Base-by-base conservation (phyloP, 92 coral and sea anemone species). In the Heteractis magnifica region DNA sequence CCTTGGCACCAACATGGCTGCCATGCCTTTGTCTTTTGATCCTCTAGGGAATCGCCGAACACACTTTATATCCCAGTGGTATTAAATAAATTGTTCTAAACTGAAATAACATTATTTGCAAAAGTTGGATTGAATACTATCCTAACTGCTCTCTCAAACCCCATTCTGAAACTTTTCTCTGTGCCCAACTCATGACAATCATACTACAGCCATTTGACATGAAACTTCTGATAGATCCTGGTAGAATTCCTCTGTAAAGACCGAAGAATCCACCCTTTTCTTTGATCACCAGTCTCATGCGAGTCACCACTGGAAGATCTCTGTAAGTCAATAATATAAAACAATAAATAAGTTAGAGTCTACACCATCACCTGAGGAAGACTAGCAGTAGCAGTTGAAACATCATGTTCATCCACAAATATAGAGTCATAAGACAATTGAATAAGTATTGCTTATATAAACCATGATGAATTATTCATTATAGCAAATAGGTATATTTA, bases 171-270 rank as follows among this genome's bases (percentile, higher is more conserved):
- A 93, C 97, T 79, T 93, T 93, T 65, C 97, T 86, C 70, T 93
- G 97, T 20, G 97, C 97, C 93, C 94, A 91, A 82, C 94, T 91
- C 97, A 93, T 93, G 13, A 92, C 97, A 21, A 93, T 91, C 97
- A 93, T 93, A 59, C 95, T 91, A 79, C 95, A 92, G 49, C 97
- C 97, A 89, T 93, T 93, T 7, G 97, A 93, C 94, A 93, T 89
- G 77, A 93, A 93, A 84, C 97, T 93, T 58, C 97, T 87, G 51
- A 93, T 93, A 20, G 97, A 93, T 26, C 97, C 97, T 34, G 97
- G 97, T 4, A 93, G 82, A 64, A 93, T 87, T 21, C 97, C 97
- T 20, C 97, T 84, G 85, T 93, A 93, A 21, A 93, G 88, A 49
- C 91, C 94, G 58, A 88, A 90, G 80, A 93, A 79, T 12, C 97